phyloP scores from a whole-genome alignment of 2,113 vertebrate species.

The Saguinus midas region DNA sequence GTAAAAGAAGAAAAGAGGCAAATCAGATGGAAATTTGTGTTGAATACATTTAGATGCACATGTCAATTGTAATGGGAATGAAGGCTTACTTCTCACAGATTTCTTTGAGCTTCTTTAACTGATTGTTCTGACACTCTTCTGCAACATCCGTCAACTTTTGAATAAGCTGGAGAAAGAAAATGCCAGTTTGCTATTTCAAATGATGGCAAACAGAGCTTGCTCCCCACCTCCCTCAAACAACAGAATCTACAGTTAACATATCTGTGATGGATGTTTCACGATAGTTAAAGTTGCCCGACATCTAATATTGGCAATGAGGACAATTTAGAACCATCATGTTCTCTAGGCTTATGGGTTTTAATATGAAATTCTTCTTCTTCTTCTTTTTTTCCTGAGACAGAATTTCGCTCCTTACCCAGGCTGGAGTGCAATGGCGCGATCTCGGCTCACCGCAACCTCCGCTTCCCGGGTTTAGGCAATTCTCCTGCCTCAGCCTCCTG shows the following conservation, averaged over 20 bases:
- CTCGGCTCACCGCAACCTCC: too few relatives aligned
- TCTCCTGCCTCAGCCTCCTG: too few relatives aligned
- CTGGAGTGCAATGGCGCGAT: too few relatives aligned
- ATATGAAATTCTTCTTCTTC: neutral
- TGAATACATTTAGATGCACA: neutral
- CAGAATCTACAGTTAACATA: neutral
- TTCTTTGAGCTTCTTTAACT: slow-evolving; percentile 96
- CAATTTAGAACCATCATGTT: neutral
- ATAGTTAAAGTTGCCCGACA: neutral
- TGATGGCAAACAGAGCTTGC: neutral
- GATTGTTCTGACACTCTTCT: slow-evolving; percentile 95
- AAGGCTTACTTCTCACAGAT: slow-evolving; percentile 94
- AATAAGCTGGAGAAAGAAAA: slow-evolving; percentile 87
- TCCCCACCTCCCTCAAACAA: neutral
- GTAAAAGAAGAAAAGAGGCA: neutral
- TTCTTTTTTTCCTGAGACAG: too few relatives aligned
- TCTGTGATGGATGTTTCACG: neutral
- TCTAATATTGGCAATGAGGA: neutral
- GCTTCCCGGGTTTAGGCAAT: too few relatives aligned
- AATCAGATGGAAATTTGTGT: neutral
- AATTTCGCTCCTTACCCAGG: too few relatives aligned
- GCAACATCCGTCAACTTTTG: slow-evolving; percentile 94
- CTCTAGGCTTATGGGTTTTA: neutral
- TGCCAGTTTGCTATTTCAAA: slow-evolving; percentile 2
- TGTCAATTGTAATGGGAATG: neutral